Evolutionary conservation across 2,113 vertebrate species (phyloP).

Genomic region (Saccopteryx leptura): DNA sequence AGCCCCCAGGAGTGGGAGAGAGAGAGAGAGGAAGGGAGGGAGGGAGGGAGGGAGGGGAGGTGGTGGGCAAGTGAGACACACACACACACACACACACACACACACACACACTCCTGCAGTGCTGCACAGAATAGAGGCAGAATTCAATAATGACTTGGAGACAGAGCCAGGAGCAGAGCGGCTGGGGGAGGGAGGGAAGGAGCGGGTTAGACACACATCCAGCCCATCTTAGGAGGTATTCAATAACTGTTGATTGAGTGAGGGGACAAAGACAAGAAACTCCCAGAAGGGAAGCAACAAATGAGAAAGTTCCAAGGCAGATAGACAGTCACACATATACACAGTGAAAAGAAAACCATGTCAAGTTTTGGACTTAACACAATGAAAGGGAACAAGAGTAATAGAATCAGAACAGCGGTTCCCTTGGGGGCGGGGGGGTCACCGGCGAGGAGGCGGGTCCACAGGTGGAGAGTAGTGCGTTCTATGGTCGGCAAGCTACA

Average conservation of each 20-base stretch:
- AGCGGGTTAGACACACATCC: background rate
- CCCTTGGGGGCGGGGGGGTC: background rate
- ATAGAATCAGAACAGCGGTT: accelerated
- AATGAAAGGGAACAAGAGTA: background rate
- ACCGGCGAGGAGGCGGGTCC: background rate
- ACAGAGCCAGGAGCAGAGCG: background rate
- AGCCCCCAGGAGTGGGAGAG: slow-evolving; percentile 42
- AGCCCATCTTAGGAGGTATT: background rate
- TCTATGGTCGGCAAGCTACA: background rate
- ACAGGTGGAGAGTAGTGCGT: background rate
- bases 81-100: background rate
- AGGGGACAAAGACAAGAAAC: slow-evolving; percentile 24
- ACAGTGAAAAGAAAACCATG: background rate
- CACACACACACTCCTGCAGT: background rate
- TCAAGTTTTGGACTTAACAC: background rate
- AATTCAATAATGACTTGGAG: slow-evolving; percentile 65
- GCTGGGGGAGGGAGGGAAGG: background rate
- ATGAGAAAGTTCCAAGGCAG: background rate
- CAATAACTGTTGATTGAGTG: background rate
- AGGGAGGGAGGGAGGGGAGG: background rate
- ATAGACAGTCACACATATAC: background rate
- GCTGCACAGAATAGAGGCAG: slow-evolving; percentile 24
- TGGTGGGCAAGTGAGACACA: background rate
- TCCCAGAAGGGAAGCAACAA: background rate
- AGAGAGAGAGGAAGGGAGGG: background rate